phyloP scores from a whole-genome alignment of 2,888 invertebrate genomes.

The Stenodema calcarata region DNA sequence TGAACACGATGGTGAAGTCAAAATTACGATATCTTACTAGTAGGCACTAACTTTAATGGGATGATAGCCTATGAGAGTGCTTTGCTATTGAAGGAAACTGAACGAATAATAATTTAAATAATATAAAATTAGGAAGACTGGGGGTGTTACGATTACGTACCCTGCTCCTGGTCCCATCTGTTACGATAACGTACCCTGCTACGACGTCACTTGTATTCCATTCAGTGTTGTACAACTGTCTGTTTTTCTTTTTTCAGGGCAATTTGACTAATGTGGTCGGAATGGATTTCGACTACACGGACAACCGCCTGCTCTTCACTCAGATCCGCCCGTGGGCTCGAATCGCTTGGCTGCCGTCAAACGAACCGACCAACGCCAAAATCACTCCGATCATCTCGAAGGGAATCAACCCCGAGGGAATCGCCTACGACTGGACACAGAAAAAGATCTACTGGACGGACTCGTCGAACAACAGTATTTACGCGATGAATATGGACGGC shows the following conservation, averaged over 20 bases:
- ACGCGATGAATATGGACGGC: conserved; percentile 92
- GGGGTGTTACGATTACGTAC: no score
- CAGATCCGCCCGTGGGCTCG: conserved; percentile 91
- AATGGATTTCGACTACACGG: conserved; percentile 91
- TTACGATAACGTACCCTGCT: no score
- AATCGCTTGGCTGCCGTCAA: conserved; percentile 81
- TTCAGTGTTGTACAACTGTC: background rate
- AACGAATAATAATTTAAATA: no score
- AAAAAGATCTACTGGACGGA: conserved; percentile 98
- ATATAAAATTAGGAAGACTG: no score
- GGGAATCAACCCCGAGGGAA: conserved; percentile 90
- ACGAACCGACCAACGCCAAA: conserved; percentile 69
- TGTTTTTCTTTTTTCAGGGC: conserved; percentile 60
- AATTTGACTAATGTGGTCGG: conserved; percentile 93
- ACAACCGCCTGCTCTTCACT: conserved; percentile 87
- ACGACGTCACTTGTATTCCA: no score
- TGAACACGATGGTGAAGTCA: no score
- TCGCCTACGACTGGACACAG: conserved; percentile 97
- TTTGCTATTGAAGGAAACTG: no score
- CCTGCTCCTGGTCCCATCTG: no score
- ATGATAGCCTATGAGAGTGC: no score
- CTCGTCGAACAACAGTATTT: conserved; percentile 90
- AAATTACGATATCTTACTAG: no score
- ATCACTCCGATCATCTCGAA: conserved; percentile 75
- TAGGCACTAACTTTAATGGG: no score